Base-by-base conservation (phyloP, 2,797 vertebrate species). In the Coluber constrictor region DNA sequence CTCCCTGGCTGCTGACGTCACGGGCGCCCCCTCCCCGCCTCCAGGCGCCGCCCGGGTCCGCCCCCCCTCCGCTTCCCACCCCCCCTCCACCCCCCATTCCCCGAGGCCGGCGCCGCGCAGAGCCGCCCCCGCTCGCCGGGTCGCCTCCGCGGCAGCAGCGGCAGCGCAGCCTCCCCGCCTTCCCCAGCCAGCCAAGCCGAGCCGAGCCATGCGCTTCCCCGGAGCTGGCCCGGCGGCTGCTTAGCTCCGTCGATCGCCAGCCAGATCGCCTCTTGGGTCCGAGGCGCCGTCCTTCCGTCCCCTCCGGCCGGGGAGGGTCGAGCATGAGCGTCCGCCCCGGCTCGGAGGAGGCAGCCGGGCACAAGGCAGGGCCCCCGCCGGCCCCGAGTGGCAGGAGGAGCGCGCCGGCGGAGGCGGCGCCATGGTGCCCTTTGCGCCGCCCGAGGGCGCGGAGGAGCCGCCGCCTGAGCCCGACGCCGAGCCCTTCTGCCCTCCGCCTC, bases 381-480 rank as follows among this genome's bases (percentile, higher is more conserved):
- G 27, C 47, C 37, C 27, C 70, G 66, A 70, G 66, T 15, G 86
- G 43, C 63, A 37, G 25, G 87, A 57, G 25, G 87, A 57, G 25
- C 86, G 51, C 61, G 54, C 11, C 7, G 79, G 79, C 13, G 57
- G 90, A 61, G 56, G 20, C 51, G 23, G 87, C 54, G 95, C 94
- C 96, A 98, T 97, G 98, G 98, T 99, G 98, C 98, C 98, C 96
- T 98, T 98, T 94, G 97, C 97, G 90, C 96, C 98, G 97, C 98
- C 96, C 94, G 97, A 98, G 92, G 97, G 98, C 96, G 93, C 91
- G 91, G 95, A 96, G 93, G 97, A 98, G 96, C 97, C 97, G 88
- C 97, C 97, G 96, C 97, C 97, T 96, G 98, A 98, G 98, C 97
- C 98, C 98, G 98, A 98, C 98, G 99, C 99, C 98, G 98, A 99